These are phyloP conservation scores for Coenonympha arcania DNA, from an alignment of 2,888 invertebrate species.

Conservation along the genomic window DNA sequence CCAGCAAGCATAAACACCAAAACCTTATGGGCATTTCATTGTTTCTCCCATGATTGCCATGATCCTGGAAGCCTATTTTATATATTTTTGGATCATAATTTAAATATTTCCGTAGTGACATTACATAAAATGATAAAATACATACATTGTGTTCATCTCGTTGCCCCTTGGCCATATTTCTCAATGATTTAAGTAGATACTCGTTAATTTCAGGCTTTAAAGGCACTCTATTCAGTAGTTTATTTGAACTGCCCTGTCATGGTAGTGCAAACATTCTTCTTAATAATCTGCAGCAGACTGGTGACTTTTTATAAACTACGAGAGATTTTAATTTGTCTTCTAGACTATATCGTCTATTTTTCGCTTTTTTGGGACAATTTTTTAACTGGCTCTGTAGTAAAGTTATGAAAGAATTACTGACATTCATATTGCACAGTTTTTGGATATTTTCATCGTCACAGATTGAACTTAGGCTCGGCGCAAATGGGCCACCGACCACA, in stretches of 20 bases:
- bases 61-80: constrained; percentile 14
- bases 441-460: not conserved
- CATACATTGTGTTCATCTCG: constrained; percentile 13
- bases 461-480: constrained; percentile 1
- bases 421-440: not conserved
- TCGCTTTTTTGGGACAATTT: not conserved
- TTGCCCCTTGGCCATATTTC: not conserved
- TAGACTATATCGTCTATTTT: not conserved
- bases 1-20: not conserved
- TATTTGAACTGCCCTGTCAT: constrained; percentile 23
- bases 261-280: constrained; percentile 29
- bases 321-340: constrained; percentile 17
- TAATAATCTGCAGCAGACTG: constrained; percentile 29
- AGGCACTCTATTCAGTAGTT: constrained; percentile 25
- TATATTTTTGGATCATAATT: constrained; percentile 10
- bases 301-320: constrained; percentile 29
- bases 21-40: not conserved
- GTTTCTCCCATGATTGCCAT: not conserved
- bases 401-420: not conserved
- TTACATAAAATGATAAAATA: constrained; percentile 25
- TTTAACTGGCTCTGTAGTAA: not conserved
- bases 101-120: constrained; percentile 23
- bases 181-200: not conserved
- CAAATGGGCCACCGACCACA: constrained; percentile 5
- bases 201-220: not conserved